These are phyloP conservation scores for Rhimphoctona megacephalus DNA, from an alignment of 2,888 invertebrate species.

Conservation along the genomic window DNA sequence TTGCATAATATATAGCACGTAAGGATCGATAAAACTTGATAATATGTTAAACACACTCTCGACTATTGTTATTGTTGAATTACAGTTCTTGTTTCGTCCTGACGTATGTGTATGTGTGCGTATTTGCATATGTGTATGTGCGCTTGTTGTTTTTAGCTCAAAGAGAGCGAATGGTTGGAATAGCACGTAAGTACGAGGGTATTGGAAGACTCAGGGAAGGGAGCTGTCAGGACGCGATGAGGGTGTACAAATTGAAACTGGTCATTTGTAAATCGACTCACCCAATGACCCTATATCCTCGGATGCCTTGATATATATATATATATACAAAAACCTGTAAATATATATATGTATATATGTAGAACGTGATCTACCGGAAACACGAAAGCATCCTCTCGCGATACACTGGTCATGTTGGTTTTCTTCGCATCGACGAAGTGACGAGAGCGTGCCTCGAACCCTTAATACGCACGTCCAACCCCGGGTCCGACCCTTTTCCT, in stretches of 20 bases:
- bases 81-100: slow-evolving; percentile 6
- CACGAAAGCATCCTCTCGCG: slow-evolving; percentile 41
- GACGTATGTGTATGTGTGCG: too few species aligned
- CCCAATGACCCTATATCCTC: slow-evolving; percentile 43
- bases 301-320: not conserved
- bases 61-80: slow-evolving; percentile 25
- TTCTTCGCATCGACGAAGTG: slow-evolving; percentile 15
- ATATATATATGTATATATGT: not conserved
- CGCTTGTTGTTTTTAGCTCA: slow-evolving; percentile 26
- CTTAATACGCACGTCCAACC: slow-evolving; percentile 24
- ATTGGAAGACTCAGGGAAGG: not conserved
- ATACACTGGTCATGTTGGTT: slow-evolving; percentile 2
- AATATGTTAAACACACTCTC: slow-evolving; percentile 28
- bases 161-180: slow-evolving; percentile 2
- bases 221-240: slow-evolving; percentile 28
- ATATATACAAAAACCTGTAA: not conserved
- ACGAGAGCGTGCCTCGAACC: slow-evolving; percentile 16
- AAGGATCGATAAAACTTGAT: slow-evolving; percentile 21
- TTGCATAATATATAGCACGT: not conserved
- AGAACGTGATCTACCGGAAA: slow-evolving; percentile 33
- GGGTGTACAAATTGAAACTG: slow-evolving; percentile 73
- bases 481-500: slow-evolving; percentile 29
- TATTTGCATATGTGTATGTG: not conserved
- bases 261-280: slow-evolving; percentile 78
- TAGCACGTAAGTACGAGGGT: not conserved